These are phyloP conservation scores for Scrobipalpa atriplicella DNA, from an alignment of 2,888 invertebrate species.

Conservation along the genomic window DNA sequence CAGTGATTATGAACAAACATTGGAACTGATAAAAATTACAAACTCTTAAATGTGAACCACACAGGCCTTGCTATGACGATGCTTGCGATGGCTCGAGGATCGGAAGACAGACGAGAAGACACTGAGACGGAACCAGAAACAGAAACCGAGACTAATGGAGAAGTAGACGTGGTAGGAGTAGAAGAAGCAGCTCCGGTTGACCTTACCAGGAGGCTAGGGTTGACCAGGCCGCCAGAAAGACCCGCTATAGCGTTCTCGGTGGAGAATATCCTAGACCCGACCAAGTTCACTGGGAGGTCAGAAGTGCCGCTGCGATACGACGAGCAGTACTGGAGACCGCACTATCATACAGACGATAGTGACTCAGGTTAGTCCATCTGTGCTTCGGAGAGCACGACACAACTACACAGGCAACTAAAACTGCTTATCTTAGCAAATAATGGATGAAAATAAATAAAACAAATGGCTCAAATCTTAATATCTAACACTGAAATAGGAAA, in stretches of 20 bases:
- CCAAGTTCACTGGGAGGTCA: constrained; percentile 91
- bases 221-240: constrained; percentile 83
- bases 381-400: no score
- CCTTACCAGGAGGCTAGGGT: constrained; percentile 76
- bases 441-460: no score
- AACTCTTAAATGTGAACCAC: constrained; percentile 34
- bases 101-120: constrained; percentile 67
- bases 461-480: no score
- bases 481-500: no score
- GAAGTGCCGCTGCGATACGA: constrained; percentile 80
- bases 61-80: constrained; percentile 79
- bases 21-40: not conserved
- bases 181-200: constrained; percentile 77
- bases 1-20: not conserved
- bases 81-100: constrained; percentile 79
- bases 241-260: constrained; percentile 91
- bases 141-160: constrained; percentile 68
- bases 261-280: constrained; percentile 95
- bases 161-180: constrained; percentile 77
- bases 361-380: constrained; percentile 75
- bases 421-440: no score
- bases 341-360: constrained; percentile 82
- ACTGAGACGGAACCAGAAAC: constrained; percentile 50
- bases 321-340: constrained; percentile 82
- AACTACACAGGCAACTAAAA: no score